These are phyloP conservation scores for Plodia interpunctella DNA, from an alignment of 1,140 invertebrate genomes.

Conservation along the genomic window DNA sequence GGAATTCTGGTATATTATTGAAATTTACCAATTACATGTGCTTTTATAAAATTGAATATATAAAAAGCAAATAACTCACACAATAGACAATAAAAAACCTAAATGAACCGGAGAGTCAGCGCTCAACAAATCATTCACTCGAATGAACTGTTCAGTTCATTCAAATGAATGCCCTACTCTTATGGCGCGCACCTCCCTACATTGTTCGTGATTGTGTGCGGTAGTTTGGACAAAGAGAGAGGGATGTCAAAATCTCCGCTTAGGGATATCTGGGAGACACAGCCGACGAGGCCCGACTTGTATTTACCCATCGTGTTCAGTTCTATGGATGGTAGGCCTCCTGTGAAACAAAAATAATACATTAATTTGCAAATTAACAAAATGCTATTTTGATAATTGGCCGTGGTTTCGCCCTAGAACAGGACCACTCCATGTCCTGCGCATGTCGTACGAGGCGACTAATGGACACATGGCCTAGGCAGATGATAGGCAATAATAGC, in stretches of 20 bases:
- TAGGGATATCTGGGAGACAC: slow-evolving; percentile 71
- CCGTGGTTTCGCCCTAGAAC: too few species aligned
- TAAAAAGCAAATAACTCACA: too few species aligned
- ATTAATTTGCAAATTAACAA: too few species aligned
- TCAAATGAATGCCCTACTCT: slow-evolving; percentile 28
- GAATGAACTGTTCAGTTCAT: slow-evolving; percentile 37
- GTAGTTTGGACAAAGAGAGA: slow-evolving; percentile 61
- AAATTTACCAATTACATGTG: too few species aligned
- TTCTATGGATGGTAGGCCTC: slow-evolving; percentile 72
- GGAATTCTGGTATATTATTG: too few species aligned
- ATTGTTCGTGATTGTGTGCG: slow-evolving; percentile 73
- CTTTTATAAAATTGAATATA: too few species aligned
- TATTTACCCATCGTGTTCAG: slow-evolving; percentile 68
- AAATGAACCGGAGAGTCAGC: slow-evolving; percentile 22
- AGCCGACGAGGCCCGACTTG: slow-evolving; percentile 63
- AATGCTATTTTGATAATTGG: too few species aligned
- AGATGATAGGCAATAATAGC: too few species aligned
- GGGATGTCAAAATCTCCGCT: slow-evolving; percentile 74
- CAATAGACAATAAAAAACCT: background rate
- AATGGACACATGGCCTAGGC: too few species aligned
- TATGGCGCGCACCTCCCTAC: slow-evolving; percentile 69
- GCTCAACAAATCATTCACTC: slow-evolving; percentile 28
- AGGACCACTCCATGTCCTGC: too few species aligned
- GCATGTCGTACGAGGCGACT: too few species aligned
- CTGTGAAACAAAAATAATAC: slow-evolving; percentile 38